Percentiles rank a stretch among this genome's conserved stretches.
phyloP scores from a whole-genome alignment of 2,797 vertebrate species.

The Fistularia commersonii region DNA sequence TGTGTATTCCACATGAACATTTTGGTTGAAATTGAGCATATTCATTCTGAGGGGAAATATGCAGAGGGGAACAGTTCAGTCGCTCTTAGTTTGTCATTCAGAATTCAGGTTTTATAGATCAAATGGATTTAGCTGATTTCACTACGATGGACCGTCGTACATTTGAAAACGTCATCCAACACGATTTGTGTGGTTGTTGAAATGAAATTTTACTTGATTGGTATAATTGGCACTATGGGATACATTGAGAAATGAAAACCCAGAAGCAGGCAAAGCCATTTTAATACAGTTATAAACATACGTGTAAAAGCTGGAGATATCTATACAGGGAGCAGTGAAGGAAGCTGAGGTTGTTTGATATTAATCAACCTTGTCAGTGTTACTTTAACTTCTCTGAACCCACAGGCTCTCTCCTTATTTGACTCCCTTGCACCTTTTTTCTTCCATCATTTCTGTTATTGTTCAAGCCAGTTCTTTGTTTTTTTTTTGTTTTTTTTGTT shows the following conservation, averaged over 20 bases:
- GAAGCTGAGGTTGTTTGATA: slow-evolving; percentile 16
- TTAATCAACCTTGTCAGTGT: slow-evolving; percentile 10
- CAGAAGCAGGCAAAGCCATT: slow-evolving; percentile 1
- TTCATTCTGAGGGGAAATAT: too few relatives aligned
- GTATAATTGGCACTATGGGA: too few relatives aligned
- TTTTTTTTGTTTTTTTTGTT: too few relatives aligned
- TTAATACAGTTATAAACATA: slow-evolving; percentile 4
- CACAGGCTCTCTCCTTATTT: slow-evolving; percentile 3
- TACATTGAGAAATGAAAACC: slow-evolving; percentile 7
- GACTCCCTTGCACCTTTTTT: too few relatives aligned
- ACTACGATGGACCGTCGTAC: slow-evolving; percentile 1
- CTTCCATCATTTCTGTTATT: slow-evolving; percentile 7
- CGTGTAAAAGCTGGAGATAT: not conserved
- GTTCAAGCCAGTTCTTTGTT: not conserved
- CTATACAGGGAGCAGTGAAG: slow-evolving; percentile 1
- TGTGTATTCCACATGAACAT: not conserved
- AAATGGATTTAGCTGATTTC: too few relatives aligned
- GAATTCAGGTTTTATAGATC: too few relatives aligned
- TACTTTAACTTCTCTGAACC: slow-evolving; percentile 8
- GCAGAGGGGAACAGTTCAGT: too few relatives aligned
- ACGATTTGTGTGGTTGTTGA: too few relatives aligned
- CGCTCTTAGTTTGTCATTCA: too few relatives aligned
- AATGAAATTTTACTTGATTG: too few relatives aligned
- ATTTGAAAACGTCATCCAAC: not conserved
- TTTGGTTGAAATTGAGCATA: too few relatives aligned